These are phyloP conservation scores for Enteromius radiatus DNA, from an alignment of 2,797 vertebrate genomes.

Conservation along the genomic window DNA sequence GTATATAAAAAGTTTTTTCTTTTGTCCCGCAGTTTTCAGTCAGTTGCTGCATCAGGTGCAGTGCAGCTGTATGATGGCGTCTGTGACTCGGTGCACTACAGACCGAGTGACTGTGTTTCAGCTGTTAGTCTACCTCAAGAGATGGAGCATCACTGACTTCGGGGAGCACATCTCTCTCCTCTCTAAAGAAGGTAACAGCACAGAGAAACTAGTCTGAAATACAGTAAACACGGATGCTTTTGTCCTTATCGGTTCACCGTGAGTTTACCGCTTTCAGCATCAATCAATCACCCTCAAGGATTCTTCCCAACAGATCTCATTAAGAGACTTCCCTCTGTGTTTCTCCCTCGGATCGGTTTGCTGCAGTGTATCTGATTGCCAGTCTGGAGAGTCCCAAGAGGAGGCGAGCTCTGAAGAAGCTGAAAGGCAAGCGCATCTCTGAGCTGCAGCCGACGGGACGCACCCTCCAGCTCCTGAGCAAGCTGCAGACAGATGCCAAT, in stretches of 20 bases:
- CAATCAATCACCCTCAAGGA: constrained; percentile 2
- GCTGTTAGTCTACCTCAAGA: constrained; percentile 85
- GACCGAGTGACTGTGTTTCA: constrained; percentile 87
- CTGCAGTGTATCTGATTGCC: constrained; percentile 83
- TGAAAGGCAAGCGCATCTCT: constrained; percentile 79
- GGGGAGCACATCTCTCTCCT: constrained; percentile 87
- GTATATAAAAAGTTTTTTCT: neutral
- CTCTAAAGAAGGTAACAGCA: constrained; percentile 86
- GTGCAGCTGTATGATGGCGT: constrained; percentile 74
- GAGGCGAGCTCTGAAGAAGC: constrained; percentile 80
- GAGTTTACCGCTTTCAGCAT: neutral
- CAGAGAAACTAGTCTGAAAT: constrained; percentile 7
- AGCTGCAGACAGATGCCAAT: constrained; percentile 86
- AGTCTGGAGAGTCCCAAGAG: constrained; percentile 81
- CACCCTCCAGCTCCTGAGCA: constrained; percentile 82
- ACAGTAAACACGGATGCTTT: neutral
- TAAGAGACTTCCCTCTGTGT: constrained; percentile 27
- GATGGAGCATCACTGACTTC: constrained; percentile 80
- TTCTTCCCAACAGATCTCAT: constrained; percentile 28
- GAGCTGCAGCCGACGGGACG: constrained; percentile 86
- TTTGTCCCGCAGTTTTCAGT: constrained; percentile 76
- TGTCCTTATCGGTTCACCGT: neutral
- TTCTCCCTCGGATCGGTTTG: constrained; percentile 30
- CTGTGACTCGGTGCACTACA: constrained; percentile 63
- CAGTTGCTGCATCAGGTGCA: constrained; percentile 86